phyloP scores from a whole-genome alignment of 2,888 invertebrate species.

The Trachelus troglodyta region DNA sequence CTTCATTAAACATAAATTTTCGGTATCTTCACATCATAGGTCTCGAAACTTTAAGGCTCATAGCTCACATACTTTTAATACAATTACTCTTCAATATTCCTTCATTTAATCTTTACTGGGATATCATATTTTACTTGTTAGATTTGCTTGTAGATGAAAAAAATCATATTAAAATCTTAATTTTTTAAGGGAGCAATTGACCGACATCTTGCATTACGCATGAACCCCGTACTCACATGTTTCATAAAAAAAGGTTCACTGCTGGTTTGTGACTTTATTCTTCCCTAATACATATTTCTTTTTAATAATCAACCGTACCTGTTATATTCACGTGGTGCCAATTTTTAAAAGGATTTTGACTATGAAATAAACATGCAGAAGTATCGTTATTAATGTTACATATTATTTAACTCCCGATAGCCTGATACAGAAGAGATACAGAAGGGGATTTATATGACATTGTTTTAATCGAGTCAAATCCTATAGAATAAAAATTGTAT shows the following conservation, averaged over 20 bases:
- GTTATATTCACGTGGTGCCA: no score
- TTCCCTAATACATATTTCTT: no score
- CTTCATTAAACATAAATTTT: not conserved
- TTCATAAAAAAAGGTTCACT: not conserved
- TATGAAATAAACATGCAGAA: no score
- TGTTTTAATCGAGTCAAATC: not conserved
- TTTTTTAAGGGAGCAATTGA: not conserved
- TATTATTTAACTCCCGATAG: not conserved
- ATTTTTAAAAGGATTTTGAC: no score
- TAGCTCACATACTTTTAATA: not conserved
- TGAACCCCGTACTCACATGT: not conserved
- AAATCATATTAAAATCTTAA: not conserved
- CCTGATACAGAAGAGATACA: not conserved
- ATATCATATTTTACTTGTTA: not conserved
- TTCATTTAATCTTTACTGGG: not conserved
- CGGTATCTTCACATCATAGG: no score
- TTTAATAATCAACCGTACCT: no score
- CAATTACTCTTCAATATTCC: not conserved
- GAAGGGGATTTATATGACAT: not conserved
- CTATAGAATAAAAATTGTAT: not conserved
- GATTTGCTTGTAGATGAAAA: not conserved
- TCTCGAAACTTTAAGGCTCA: not conserved
- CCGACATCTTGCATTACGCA: not conserved
- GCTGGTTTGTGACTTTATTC: no score
- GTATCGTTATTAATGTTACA: not conserved